Percentiles rank a stretch among this genome's conserved stretches.
Evolutionary conservation across 2,113 vertebrate genomes (phyloP).

Genomic region (Salvelinus namaycush): DNA sequence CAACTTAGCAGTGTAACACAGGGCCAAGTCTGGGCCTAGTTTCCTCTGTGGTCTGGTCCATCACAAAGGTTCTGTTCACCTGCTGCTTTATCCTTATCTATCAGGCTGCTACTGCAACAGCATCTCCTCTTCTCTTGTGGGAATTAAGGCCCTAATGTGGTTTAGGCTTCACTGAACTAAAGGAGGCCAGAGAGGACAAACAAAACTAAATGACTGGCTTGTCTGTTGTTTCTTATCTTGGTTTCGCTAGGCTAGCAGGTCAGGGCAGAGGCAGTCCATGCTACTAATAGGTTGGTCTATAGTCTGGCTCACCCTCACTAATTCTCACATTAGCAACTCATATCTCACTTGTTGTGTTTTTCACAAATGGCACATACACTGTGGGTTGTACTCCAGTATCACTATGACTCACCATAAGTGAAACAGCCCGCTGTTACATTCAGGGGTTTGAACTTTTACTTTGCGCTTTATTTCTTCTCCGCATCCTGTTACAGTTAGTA

Average conservation of each 20-base stretch:
- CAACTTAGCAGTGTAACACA: constrained; percentile 49
- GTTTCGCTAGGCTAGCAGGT: constrained; percentile 56
- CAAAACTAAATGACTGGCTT: constrained; percentile 56
- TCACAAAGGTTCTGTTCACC: constrained; percentile 53
- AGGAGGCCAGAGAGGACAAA: constrained; percentile 53
- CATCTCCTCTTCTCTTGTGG: constrained; percentile 42
- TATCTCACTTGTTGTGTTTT: constrained; percentile 48
- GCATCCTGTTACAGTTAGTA: constrained; percentile 38
- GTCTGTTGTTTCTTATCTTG: constrained; percentile 48
- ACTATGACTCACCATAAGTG: constrained; percentile 53
- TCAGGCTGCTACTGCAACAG: constrained; percentile 26
- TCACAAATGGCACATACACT: constrained; percentile 52
- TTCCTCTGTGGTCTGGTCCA: constrained; percentile 54
- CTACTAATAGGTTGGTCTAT: constrained; percentile 40
- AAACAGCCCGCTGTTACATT: constrained; percentile 39
- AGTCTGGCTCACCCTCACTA: constrained; percentile 42
- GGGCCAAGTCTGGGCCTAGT: constrained; percentile 26
- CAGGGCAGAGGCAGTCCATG: constrained; percentile 34
- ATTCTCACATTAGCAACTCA: constrained; percentile 16
- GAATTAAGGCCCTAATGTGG: constrained; percentile 48
- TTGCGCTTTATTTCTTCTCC: background rate
- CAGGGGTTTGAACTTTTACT: constrained; percentile 44
- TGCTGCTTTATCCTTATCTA: constrained; percentile 42
- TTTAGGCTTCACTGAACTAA: constrained; percentile 55
- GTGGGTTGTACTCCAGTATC: constrained; percentile 54